Evolutionary conservation across 2,113 vertebrate genomes (phyloP).

Genomic region (Microcebus murinus): DNA sequence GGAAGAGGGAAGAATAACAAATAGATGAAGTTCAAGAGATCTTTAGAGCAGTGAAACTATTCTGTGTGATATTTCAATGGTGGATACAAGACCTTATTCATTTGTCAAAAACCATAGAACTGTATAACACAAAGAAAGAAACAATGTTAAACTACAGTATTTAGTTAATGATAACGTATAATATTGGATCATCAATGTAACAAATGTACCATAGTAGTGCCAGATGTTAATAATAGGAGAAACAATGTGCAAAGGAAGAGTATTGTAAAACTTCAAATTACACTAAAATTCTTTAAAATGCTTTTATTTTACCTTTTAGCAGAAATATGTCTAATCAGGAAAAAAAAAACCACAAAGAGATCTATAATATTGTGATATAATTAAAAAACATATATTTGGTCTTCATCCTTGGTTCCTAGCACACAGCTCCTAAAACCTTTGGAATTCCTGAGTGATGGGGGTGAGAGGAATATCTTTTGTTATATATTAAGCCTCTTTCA

Average conservation of each 20-base stretch:
- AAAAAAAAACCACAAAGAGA: neutral
- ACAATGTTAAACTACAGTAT: neutral
- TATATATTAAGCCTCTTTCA: neutral
- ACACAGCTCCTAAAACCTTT: neutral
- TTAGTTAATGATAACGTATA: neutral
- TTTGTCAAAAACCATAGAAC: neutral
- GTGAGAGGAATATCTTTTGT: neutral
- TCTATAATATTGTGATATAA: neutral
- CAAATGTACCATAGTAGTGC: neutral
- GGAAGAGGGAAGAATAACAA: neutral
- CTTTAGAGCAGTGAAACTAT: neutral
- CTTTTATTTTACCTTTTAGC: neutral
- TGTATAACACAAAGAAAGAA: neutral
- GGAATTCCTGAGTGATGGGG: neutral
- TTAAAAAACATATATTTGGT: neutral
- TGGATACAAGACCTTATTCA: neutral
- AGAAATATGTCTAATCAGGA: neutral
- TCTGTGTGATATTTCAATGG: neutral
- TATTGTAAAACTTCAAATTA: neutral
- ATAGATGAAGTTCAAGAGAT: neutral
- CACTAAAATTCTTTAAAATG: neutral
- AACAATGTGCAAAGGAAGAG: neutral
- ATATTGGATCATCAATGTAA: neutral
- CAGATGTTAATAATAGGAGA: neutral
- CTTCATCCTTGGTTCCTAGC: neutral